phyloP scores from a whole-genome alignment of 2,113 vertebrate genomes.

The Candoia aspera region DNA sequence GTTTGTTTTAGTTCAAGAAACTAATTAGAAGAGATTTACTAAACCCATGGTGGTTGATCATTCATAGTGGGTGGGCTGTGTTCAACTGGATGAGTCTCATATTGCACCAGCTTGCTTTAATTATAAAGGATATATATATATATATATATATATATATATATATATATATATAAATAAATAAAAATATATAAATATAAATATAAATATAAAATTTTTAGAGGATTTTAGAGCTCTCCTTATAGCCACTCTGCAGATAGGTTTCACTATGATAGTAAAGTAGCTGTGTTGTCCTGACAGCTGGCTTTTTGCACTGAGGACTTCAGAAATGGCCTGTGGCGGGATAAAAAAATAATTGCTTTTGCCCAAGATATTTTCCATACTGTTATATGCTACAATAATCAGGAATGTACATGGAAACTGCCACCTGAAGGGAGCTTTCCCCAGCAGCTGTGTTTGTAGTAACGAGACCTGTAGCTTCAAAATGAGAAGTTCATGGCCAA shows the following conservation, averaged over 20 bases:
- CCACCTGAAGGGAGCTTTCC: background rate
- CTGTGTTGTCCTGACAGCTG: background rate
- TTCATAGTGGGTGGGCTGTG: background rate
- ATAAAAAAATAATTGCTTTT: background rate
- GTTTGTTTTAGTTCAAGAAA: background rate
- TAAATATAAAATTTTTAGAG: background rate
- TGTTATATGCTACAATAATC: background rate
- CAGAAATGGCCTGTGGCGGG: background rate
- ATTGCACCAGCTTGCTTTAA: background rate
- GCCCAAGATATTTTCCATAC: background rate
- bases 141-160: too few relatives aligned
- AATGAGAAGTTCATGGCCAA: background rate
- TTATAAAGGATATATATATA: background rate
- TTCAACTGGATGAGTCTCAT: background rate
- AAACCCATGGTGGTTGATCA: background rate
- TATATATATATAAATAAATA: too few relatives aligned
- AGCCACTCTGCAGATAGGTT: background rate
- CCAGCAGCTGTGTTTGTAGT: background rate
- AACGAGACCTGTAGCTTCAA: background rate
- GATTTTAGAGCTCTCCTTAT: background rate
- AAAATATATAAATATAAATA: too few relatives aligned
- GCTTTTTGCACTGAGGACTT: background rate
- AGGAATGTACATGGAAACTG: background rate
- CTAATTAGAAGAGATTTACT: background rate
- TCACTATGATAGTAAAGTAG: background rate